Conservation (phyloP, 2,888 invertebrate genomes). For the Stenurella melanura region DNA sequence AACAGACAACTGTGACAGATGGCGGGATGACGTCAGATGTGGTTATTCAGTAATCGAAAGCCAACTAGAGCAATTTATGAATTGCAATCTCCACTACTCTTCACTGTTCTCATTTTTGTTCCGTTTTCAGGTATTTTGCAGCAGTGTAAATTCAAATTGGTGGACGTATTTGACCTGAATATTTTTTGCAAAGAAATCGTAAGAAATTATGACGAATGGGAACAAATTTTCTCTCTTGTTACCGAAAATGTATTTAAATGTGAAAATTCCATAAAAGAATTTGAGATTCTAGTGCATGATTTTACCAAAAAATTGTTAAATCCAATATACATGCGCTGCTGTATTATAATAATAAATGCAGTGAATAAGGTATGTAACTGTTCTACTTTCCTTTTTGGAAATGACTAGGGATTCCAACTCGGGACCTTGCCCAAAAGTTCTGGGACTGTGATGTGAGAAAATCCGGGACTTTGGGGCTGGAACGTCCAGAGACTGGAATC, state of each 20-base stretch:
- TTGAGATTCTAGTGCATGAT: constrained; percentile 57
- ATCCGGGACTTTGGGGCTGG: too few species aligned
- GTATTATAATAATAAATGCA: constrained; percentile 59
- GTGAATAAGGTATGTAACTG: constrained; percentile 65
- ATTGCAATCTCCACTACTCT: not conserved
- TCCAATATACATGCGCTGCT: constrained; percentile 60
- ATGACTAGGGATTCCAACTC: too few species aligned
- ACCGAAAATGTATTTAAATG: constrained; percentile 63
- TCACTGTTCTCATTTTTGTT: constrained; percentile 29
- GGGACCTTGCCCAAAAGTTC: too few species aligned
- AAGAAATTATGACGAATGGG: constrained; percentile 58
- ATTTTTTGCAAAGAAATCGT: constrained; percentile 57
- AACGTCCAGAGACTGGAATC: too few species aligned
- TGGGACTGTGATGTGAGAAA: too few species aligned
- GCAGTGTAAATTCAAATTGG: constrained; percentile 56
- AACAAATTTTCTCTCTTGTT: constrained; percentile 59
- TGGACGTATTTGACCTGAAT: constrained; percentile 55
- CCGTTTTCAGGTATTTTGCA: constrained; percentile 63
- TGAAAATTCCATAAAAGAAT: constrained; percentile 56
- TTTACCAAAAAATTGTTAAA: constrained; percentile 60
- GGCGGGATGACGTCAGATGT: too few species aligned
- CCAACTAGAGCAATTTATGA: too few species aligned
- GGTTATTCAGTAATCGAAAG: too few species aligned
- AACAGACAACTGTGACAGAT: too few species aligned
- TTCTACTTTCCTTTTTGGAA: too few species aligned